Evolutionary conservation across 2,797 vertebrate species (phyloP).

Genomic region (Sebastes elongatus): DNA sequence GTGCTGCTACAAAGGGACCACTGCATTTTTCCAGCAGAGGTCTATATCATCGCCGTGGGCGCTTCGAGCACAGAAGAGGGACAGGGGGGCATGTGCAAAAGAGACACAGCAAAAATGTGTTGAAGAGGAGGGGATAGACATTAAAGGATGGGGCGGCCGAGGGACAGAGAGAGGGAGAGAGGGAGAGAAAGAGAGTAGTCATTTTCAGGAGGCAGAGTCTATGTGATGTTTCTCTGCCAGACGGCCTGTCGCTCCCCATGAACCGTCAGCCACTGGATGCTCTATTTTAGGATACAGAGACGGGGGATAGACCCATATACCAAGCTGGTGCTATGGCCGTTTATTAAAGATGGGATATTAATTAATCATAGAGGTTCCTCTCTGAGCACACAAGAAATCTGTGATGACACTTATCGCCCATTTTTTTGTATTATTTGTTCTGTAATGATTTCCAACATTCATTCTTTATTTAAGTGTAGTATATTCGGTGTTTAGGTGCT

Average conservation of each 20-base stretch:
- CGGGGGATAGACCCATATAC: not conserved
- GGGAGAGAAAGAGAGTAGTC: not conserved
- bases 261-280: conserved; percentile 27
- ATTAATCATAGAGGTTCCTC: not conserved
- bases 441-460: not conserved
- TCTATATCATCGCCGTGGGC: conserved; percentile 10
- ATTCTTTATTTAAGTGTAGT: not conserved
- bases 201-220: not conserved
- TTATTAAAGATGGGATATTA: not conserved
- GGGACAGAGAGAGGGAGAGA: conserved; percentile 8
- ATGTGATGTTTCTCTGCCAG: conserved; percentile 7
- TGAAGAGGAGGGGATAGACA: conserved; percentile 13
- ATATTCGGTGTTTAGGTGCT: not conserved
- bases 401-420: no score
- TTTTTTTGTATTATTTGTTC: not conserved
- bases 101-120: conserved; percentile 18
- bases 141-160: conserved; percentile 39
- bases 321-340: not conserved
- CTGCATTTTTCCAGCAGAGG: conserved; percentile 24
- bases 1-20: not conserved
- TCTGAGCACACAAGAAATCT: not conserved
- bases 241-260: conserved; percentile 28
- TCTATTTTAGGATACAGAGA: conserved; percentile 41
- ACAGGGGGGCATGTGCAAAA: conserved; percentile 4
- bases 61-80: conserved; percentile 2